Evolutionary conservation across 1,140 invertebrate genomes (phyloP).

Genomic region (Calliphora vicina): DNA sequence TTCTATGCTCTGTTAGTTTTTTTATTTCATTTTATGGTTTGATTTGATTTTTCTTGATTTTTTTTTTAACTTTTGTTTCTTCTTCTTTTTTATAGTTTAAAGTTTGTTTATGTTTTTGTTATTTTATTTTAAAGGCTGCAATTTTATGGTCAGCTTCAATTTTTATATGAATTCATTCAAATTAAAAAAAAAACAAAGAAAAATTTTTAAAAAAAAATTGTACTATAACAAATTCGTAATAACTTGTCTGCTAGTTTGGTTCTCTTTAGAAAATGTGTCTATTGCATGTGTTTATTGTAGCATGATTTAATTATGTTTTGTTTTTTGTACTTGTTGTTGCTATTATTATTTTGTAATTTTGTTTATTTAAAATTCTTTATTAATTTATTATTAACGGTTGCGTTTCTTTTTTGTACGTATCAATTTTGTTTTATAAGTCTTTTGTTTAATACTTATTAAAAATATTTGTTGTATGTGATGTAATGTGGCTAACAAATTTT

Average conservation of each 20-base stretch:
- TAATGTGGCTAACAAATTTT: background rate
- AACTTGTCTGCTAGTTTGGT: background rate
- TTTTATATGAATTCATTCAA: background rate
- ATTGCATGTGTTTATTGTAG: conserved; percentile 21
- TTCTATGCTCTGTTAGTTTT: conserved; percentile 19
- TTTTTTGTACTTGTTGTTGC: background rate
- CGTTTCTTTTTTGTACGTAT: background rate
- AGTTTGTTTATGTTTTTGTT: background rate
- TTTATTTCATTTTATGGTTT: conserved; percentile 3
- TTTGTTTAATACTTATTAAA: conserved; percentile 27
- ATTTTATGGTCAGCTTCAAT: background rate
- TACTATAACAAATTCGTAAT: conserved; percentile 1
- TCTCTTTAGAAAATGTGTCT: background rate
- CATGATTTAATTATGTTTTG: conserved; percentile 19
- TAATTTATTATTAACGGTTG: background rate
- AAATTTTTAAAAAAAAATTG: background rate
- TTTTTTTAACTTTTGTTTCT: background rate
- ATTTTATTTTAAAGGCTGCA: background rate
- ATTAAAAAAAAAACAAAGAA: conserved; percentile 12
- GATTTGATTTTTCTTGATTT: background rate
- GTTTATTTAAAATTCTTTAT: background rate
- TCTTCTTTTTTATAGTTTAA: background rate
- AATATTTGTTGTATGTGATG: no score
- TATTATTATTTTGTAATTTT: conserved; percentile 20
- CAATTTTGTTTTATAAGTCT: conserved; percentile 27